phyloP scores from a whole-genome alignment of 2,113 vertebrate species.

The Charina bottae region DNA sequence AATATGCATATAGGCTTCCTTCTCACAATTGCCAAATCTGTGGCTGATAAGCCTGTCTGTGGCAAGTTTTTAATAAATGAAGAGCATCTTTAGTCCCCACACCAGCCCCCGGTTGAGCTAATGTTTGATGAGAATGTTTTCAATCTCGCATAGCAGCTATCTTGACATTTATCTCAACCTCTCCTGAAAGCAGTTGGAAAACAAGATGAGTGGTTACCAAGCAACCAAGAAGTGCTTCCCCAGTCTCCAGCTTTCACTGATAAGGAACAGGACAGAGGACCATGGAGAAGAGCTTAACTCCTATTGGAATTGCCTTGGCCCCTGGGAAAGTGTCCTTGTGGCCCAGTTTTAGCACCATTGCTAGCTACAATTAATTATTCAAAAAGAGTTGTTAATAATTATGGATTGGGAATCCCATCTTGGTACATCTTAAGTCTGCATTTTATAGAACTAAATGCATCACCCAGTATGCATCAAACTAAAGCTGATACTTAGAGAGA shows the following conservation, averaged over 20 bases:
- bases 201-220: neutral
- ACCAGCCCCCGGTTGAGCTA: neutral
- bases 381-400: conserved; percentile 36
- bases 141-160: neutral
- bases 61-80: neutral
- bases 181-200: neutral
- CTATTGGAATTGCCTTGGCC: neutral
- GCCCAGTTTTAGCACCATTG: neutral
- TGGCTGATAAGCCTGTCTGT: neutral
- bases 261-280: neutral
- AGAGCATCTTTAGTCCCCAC: neutral
- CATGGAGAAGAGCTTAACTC: neutral
- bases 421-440: neutral
- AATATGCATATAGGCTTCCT: neutral
- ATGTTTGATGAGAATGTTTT: conserved; percentile 6
- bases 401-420: neutral
- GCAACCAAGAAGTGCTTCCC: neutral
- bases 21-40: neutral
- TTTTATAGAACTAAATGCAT: conserved; percentile 28
- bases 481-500: conserved; percentile 32
- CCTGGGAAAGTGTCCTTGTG: neutral
- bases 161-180: neutral
- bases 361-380: conserved; percentile 6
- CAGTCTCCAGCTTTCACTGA: neutral
- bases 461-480: conserved; percentile 23